phyloP scores from a whole-genome alignment of 2,797 vertebrate species.

The Notoglanidium macrostoma region DNA sequence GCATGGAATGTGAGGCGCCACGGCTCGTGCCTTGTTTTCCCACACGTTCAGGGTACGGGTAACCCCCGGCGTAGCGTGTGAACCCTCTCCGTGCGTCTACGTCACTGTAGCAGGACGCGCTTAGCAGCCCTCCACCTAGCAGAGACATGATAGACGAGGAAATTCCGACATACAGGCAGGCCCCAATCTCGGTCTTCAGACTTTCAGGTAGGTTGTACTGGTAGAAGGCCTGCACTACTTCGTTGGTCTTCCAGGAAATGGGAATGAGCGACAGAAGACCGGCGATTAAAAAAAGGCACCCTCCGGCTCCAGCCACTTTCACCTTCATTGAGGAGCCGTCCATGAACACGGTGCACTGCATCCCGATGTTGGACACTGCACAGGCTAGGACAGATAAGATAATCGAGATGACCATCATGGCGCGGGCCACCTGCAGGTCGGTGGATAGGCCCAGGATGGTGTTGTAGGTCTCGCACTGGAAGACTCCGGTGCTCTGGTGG shows the following conservation, averaged over 20 bases:
- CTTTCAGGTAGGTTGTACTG: constrained; percentile 78
- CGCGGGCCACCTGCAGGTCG: constrained; percentile 86
- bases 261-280: constrained; percentile 89
- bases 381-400: constrained; percentile 82
- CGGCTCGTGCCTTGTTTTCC: constrained; percentile 53
- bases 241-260: constrained; percentile 88
- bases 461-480: constrained; percentile 95
- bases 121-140: constrained; percentile 84
- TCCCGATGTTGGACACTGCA: constrained; percentile 77
- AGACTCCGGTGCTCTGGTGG: constrained; percentile 90
- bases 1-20: constrained; percentile 60
- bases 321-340: constrained; percentile 79
- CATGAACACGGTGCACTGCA: constrained; percentile 92
- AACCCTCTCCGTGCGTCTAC: constrained; percentile 40
- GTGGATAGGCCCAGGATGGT: constrained; percentile 86
- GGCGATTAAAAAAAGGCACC: constrained; percentile 77
- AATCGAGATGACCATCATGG: constrained; percentile 90
- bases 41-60: constrained; percentile 71
- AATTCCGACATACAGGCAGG: constrained; percentile 89
- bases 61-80: constrained; percentile 56
- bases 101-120: constrained; percentile 78
- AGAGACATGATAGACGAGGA: constrained; percentile 84
- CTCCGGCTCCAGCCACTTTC: constrained; percentile 80
- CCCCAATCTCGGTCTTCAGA: constrained; percentile 90
- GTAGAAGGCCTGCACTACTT: constrained; percentile 89